Evolutionary conservation across 2,797 vertebrate genomes (phyloP).

Genomic region (Rhadinocentrus ornatus): DNA sequence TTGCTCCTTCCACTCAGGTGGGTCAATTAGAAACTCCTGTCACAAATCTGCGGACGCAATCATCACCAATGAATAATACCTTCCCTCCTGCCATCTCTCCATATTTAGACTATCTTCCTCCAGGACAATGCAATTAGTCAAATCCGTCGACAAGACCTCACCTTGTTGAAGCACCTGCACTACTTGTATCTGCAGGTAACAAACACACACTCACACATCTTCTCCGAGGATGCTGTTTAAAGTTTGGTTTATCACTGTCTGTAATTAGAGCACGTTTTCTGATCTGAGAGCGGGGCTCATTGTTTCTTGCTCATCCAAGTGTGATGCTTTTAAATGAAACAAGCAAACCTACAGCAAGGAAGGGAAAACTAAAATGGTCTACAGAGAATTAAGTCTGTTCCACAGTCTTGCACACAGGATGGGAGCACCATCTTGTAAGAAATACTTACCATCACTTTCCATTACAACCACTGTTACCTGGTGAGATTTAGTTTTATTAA

Average conservation of each 20-base stretch:
- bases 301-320: not conserved
- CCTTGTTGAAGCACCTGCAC: slow-evolving; percentile 80
- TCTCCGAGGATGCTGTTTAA: not conserved
- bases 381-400: too few relatives aligned
- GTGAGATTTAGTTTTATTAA: too few relatives aligned
- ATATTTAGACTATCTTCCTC: slow-evolving; percentile 88
- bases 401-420: too few relatives aligned
- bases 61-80: not conserved
- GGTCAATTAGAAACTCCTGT: not conserved
- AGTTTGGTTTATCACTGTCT: not conserved
- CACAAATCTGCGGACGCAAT: not conserved
- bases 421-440: too few relatives aligned
- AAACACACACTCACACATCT: not conserved
- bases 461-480: too few relatives aligned
- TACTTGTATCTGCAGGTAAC: slow-evolving; percentile 88
- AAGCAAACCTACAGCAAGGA: not conserved
- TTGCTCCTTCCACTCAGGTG: slow-evolving; percentile 85
- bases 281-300: not conserved
- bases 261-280: not conserved
- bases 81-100: slow-evolving; percentile 1
- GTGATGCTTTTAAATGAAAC: not conserved
- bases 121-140: slow-evolving; percentile 90
- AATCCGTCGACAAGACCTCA: slow-evolving; percentile 84
- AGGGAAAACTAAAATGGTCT: too few relatives aligned
- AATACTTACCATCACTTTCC: too few relatives aligned